Evolutionary conservation across 1,140 invertebrate genomes (phyloP), one percentile per base, ranked within the genome.

Genomic region (Linepithema humile): DNA sequence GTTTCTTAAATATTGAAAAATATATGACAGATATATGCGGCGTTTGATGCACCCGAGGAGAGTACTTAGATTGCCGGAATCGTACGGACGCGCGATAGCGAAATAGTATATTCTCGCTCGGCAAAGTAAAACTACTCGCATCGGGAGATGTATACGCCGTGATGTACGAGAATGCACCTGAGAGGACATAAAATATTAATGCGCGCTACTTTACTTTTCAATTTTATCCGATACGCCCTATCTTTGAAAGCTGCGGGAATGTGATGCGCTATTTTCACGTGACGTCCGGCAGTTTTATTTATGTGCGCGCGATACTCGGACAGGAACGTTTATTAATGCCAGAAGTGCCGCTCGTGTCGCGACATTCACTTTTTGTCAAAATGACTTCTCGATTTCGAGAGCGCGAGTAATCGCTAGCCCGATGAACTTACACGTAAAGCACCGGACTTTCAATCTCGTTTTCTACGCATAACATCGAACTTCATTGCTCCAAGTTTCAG

Each of bases 101-200:
- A 35, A 32, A 75, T 45, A 23, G 38, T 60, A 53, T 23, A 26
- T 55, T 72, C 57, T 32, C 57, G 59, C 29, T 35, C 38, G 43
- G 59, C 20, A 77, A 77, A 77, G 29, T 77, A 77, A 50, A 77
- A 77, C 59, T 65, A 23, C 43, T 38, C 32, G 59, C 15, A n/a
- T 77, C 60, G 45, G 59, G 29, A 17, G 15, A 50, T 35, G 17
- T 60, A 50, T 23, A 38, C 4, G 12, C 20, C 45, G 45, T 35
- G 29, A 64, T n/a, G 59, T 67, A 77, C 15, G 43, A 65, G 43
- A 67, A 55, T 48, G 45, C 45, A 65, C 1, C 40, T 50, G 32
- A 35, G 43, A 74, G 43, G 32, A 29, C 45, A 67, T 77, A 77
- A 77, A 77, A 77, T 77, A 77, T 77, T 77, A 77, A 62, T 29